Conservation (phyloP, 2,888 invertebrate genomes). For the Rhingia rostrata region DNA sequence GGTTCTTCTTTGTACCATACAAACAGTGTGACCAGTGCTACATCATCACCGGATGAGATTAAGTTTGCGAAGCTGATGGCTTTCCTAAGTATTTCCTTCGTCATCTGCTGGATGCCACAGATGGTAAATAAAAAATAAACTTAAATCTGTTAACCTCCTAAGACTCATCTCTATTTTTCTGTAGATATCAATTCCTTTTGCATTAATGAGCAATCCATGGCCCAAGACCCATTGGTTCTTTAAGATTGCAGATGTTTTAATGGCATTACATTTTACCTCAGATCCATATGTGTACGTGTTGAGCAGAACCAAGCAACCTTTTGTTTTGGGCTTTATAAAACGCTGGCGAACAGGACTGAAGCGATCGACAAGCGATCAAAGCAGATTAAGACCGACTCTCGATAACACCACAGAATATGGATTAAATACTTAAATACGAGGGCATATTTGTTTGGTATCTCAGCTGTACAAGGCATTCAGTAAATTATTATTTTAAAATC, state of each 20-base stretch:
- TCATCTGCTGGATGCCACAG: slow-evolving; percentile 94
- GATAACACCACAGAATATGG: slow-evolving; percentile 81
- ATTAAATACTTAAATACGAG: slow-evolving; percentile 75
- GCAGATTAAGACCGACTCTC: slow-evolving; percentile 80
- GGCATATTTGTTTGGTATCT: slow-evolving; percentile 56
- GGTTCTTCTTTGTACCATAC: slow-evolving; percentile 79
- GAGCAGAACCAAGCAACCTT: slow-evolving; percentile 85
- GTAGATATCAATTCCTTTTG: slow-evolving; percentile 87
- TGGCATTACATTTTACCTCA: slow-evolving; percentile 91
- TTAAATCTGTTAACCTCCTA: slow-evolving; percentile 4
- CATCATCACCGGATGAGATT: slow-evolving; percentile 88
- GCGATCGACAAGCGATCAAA: slow-evolving; percentile 81
- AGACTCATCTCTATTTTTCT: slow-evolving; percentile 50
- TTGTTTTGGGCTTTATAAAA: slow-evolving; percentile 80
- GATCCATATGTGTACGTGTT: slow-evolving; percentile 93
- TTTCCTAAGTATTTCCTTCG: slow-evolving; percentile 91
- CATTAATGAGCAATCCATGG: slow-evolving; percentile 80
- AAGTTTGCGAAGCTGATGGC: slow-evolving; percentile 94
- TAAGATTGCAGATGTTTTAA: slow-evolving; percentile 88
- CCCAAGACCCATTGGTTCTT: slow-evolving; percentile 81
- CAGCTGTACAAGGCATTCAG: slow-evolving; percentile 57
- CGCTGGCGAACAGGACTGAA: slow-evolving; percentile 80
- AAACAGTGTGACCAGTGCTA: slow-evolving; percentile 79
- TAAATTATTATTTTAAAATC: slow-evolving; percentile 51
- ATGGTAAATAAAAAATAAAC: slow-evolving; percentile 86